Conservation (phyloP, 2,113 vertebrate genomes). For the Sturnira hondurensis region DNA sequence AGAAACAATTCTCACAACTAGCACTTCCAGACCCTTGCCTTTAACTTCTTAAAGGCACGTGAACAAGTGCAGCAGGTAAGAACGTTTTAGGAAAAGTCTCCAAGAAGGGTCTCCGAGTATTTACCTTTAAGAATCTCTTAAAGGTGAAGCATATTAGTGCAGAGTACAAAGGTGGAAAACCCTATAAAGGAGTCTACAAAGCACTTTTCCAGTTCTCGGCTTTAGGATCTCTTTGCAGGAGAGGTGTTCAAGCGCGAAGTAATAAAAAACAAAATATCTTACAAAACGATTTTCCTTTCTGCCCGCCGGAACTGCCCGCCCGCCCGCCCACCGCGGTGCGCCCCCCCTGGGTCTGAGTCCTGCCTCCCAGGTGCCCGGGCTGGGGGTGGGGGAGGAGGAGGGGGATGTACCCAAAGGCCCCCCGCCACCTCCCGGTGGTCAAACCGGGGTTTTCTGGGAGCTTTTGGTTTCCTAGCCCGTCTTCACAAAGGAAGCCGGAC, state of each 20-base stretch:
- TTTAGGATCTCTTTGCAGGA: conserved; percentile 33
- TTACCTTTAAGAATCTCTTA: conserved; percentile 55
- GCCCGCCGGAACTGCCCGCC: not conserved
- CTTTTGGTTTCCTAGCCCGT: conserved; percentile 67
- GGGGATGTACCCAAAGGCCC: not conserved
- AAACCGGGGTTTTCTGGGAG: conserved; percentile 14
- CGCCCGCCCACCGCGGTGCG: not conserved
- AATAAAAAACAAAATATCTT: not conserved
- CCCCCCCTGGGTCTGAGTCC: not conserved
- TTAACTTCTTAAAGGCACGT: conserved; percentile 52
- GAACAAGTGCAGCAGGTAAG: not conserved
- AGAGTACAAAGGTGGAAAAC: conserved; percentile 13
- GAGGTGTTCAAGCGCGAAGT: not conserved
- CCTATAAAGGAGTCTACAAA: not conserved
- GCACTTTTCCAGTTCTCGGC: not conserved
- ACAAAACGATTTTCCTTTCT: not conserved
- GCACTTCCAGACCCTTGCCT: not conserved
- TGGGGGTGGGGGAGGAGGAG: not conserved
- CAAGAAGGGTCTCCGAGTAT: not conserved
- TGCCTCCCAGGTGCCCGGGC: not conserved
- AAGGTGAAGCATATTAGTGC: conserved; percentile 32
- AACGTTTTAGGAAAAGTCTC: not conserved
- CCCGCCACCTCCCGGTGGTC: not conserved
- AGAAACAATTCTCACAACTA: not conserved
- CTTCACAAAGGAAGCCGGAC: not conserved